A percentile compares a stretch with the other conserved stretches of the same genome.
phyloP scores from a whole-genome alignment of 2,888 invertebrate species.

The Euzetes globulus region DNA sequence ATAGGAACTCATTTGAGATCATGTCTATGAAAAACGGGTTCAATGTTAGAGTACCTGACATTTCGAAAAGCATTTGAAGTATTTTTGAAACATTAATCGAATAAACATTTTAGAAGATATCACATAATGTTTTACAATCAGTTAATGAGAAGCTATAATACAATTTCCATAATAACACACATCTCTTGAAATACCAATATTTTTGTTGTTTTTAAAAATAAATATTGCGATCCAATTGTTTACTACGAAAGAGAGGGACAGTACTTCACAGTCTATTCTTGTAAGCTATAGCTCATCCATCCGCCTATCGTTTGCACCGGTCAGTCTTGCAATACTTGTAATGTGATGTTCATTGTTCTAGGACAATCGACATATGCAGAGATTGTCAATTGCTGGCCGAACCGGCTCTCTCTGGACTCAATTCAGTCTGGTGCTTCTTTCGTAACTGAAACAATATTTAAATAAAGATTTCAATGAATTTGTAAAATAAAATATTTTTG shows the following conservation, averaged over 20 bases:
- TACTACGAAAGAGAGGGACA: neutral
- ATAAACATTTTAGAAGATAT: slow-evolving; percentile 14
- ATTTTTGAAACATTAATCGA: slow-evolving; percentile 6
- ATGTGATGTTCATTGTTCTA: neutral
- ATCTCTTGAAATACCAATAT: neutral
- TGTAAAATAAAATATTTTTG: neutral
- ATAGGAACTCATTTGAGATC: slow-evolving; percentile 29
- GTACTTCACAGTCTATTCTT: neutral
- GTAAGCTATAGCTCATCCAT: neutral
- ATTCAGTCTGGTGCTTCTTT: slow-evolving; percentile 40
- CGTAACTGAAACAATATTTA: slow-evolving; percentile 37
- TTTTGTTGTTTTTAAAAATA: slow-evolving; percentile 17
- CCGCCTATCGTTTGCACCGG: slow-evolving; percentile 1
- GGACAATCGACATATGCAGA: neutral
- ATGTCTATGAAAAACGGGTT: neutral
- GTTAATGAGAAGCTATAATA: slow-evolving; percentile 23
- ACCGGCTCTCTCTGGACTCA: slow-evolving; percentile 40
- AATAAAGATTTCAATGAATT: neutral
- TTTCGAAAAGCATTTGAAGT: neutral
- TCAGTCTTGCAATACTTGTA: neutral
- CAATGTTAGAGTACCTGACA: slow-evolving; percentile 1
- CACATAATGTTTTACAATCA: slow-evolving; percentile 25
- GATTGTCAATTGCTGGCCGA: slow-evolving; percentile 40
- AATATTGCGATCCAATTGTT: slow-evolving; percentile 20
- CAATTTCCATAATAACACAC: slow-evolving; percentile 5